phyloP scores from a whole-genome alignment of 2,113 vertebrate species.

The Neopipo cinnamomea region DNA sequence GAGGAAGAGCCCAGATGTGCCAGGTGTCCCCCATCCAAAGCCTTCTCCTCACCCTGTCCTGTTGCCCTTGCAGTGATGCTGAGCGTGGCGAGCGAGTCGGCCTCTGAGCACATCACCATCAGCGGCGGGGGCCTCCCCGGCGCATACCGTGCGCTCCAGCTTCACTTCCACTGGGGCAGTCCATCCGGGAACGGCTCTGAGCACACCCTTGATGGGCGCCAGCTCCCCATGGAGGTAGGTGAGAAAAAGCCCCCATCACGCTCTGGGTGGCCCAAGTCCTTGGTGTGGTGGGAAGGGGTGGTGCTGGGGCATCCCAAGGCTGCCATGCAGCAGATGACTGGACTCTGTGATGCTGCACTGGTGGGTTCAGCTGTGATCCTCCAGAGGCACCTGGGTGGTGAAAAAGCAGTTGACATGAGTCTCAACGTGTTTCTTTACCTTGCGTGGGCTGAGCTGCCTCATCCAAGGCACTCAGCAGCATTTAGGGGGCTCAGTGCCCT shows the following conservation, averaged over 20 bases:
- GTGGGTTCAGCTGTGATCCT: fast-evolving
- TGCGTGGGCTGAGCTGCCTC: not conserved
- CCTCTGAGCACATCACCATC: conserved; percentile 68
- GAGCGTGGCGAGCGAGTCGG: conserved; percentile 49
- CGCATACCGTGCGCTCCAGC: conserved; percentile 76
- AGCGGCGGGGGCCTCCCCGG: conserved; percentile 74
- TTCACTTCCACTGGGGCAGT: conserved; percentile 89
- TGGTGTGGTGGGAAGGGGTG: not conserved
- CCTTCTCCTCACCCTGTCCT: not conserved
- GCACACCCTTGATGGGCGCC: conserved; percentile 79
- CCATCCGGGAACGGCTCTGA: conserved; percentile 74
- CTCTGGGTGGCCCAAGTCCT: not conserved
- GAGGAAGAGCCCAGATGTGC: not conserved
- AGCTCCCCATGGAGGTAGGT: conserved; percentile 83
- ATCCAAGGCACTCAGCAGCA: fast-evolving
- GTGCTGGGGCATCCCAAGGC: not conserved
- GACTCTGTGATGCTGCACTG: fast-evolving
- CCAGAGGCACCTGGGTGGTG: not conserved
- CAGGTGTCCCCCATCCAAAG: not conserved
- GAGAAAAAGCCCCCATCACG: fast-evolving
- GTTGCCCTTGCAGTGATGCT: conserved; percentile 56
- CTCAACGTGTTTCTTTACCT: not conserved
- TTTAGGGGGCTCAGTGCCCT: not conserved
- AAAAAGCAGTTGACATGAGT: not conserved
- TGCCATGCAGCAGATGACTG: fast-evolving